These are phyloP conservation scores for Crenichthys baileyi DNA, from an alignment of 2,797 vertebrate genomes.

Conservation along the genomic window DNA sequence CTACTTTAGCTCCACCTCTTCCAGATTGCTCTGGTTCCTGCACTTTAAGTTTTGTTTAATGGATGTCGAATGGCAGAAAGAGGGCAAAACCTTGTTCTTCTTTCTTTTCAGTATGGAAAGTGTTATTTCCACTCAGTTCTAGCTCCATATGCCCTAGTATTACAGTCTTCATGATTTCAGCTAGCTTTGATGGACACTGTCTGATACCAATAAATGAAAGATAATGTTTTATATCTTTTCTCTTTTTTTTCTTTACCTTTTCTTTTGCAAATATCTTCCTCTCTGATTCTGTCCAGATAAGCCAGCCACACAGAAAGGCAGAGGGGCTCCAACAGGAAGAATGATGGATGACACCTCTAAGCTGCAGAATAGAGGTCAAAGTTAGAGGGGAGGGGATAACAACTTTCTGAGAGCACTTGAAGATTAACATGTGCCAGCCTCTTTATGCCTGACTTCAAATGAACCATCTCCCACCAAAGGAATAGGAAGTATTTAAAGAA, in stretches of 20 bases:
- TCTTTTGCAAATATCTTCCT: neutral
- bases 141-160: constrained; percentile 61
- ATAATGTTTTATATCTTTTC: neutral
- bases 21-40: constrained; percentile 43
- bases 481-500: constrained; percentile 10
- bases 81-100: constrained; percentile 52
- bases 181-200: constrained; percentile 5
- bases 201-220: neutral
- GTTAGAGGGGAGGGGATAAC: constrained; percentile 29
- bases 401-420: constrained; percentile 10
- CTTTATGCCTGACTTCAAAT: constrained; percentile 50
- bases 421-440: constrained; percentile 27
- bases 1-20: constrained; percentile 56
- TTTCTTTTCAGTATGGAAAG: constrained; percentile 70
- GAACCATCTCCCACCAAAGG: constrained; percentile 30
- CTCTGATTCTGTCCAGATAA: neutral
- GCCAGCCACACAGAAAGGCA: neutral
- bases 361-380: constrained; percentile 20
- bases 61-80: constrained; percentile 44
- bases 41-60: constrained; percentile 57
- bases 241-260: neutral
- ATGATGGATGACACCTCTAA: constrained; percentile 25
- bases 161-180: constrained; percentile 48
- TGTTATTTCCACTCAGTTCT: constrained; percentile 51
- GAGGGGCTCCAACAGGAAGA: constrained; percentile 21